These are phyloP conservation scores for Caenorhabditis auriculariae DNA, from an alignment of 2,888 invertebrate genomes.

Conservation along the genomic window DNA sequence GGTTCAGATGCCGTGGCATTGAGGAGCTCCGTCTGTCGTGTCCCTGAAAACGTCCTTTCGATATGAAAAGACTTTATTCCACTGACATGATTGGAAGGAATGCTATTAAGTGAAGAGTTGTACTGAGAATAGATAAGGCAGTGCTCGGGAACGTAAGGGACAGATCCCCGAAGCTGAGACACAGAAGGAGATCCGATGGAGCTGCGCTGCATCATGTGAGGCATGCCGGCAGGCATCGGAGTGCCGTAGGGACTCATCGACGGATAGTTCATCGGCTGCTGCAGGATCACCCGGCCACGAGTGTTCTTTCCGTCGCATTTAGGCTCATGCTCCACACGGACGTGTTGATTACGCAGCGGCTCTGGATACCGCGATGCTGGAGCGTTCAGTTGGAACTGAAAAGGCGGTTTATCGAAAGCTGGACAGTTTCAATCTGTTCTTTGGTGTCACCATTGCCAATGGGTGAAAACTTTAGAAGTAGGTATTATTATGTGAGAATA, in stretches of 20 bases:
- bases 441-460: too few species aligned
- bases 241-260: not conserved
- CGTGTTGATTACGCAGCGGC: slow-evolving; percentile 4
- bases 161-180: too few species aligned
- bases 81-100: too few species aligned
- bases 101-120: slow-evolving; percentile 33
- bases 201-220: too few species aligned
- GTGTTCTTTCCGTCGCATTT: slow-evolving; percentile 33
- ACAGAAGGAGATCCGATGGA: not conserved
- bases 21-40: slow-evolving; percentile 21
- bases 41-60: slow-evolving; percentile 18
- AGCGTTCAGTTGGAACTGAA: not conserved
- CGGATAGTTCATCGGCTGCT: not conserved
- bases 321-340: slow-evolving; percentile 33
- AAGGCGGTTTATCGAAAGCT: too few species aligned
- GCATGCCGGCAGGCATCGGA: not conserved
- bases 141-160: slow-evolving; percentile 16
- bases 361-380: not conserved
- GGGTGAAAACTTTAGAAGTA: too few species aligned
- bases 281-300: not conserved
- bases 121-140: slow-evolving; percentile 46
- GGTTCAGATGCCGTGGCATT: slow-evolving; percentile 24
- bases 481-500: too few species aligned
- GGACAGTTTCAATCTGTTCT: too few species aligned
- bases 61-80: too few species aligned